Conservation (phyloP, 64 coral and sea anemone genomes). For the Astreopora myriophthalma region DNA sequence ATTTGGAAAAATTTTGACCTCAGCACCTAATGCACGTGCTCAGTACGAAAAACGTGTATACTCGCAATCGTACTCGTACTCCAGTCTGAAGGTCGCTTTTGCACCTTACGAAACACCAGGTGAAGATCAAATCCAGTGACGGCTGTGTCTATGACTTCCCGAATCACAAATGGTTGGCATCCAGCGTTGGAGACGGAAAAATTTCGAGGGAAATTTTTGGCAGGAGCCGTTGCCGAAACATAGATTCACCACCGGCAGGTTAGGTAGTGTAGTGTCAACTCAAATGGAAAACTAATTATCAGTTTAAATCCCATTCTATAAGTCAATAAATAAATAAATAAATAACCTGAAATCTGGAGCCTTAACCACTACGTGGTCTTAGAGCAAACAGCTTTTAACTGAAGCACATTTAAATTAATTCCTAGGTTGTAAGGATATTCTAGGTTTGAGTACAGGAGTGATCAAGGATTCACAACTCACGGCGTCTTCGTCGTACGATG, state of each 20-base stretch:
- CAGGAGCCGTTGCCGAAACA: not conserved
- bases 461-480: conserved; percentile 88
- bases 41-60: not conserved
- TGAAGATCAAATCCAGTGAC: conserved; percentile 53
- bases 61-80: not conserved
- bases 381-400: too few species aligned
- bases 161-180: conserved; percentile 88
- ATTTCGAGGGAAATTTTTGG: conserved; percentile 70
- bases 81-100: not conserved
- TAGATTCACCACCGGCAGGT: not conserved
- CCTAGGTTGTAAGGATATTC: conserved; percentile 10
- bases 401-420: not conserved
- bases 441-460: conserved; percentile 41
- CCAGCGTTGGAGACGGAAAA: conserved; percentile 80
- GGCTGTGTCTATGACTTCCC: conserved; percentile 69
- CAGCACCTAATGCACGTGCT: too few species aligned
- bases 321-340: too few species aligned
- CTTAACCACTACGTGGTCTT: too few species aligned
- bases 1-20: too few species aligned
- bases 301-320: too few species aligned
- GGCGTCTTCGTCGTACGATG: conserved; percentile 95
- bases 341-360: too few species aligned
- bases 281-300: too few species aligned
- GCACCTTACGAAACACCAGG: conserved; percentile 20
- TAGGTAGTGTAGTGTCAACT: not conserved